phyloP scores from a whole-genome alignment of 2,888 invertebrate genomes.

The Sarcophaga carnaria region DNA sequence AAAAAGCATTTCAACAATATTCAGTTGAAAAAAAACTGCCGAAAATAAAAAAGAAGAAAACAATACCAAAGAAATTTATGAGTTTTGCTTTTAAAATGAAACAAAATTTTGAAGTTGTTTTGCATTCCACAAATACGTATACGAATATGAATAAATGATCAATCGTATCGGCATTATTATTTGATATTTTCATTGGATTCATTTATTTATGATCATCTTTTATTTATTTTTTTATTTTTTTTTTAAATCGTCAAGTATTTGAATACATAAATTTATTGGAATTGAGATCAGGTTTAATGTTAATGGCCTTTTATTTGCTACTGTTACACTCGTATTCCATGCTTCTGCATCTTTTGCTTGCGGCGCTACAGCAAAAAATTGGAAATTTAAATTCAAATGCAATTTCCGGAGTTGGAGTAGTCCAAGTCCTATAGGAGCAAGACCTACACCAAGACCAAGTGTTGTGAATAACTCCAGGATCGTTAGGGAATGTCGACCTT shows the following conservation, averaged over 20 bases:
- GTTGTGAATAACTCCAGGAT: no score
- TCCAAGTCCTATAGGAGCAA: no score
- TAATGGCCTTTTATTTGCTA: constrained; percentile 46
- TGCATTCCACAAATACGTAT: constrained; percentile 37
- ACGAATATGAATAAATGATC: constrained; percentile 54
- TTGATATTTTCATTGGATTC: constrained; percentile 55
- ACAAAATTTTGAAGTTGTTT: constrained; percentile 50
- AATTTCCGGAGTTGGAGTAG: neutral
- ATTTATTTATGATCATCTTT: neutral
- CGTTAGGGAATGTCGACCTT: no score
- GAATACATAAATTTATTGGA: neutral
- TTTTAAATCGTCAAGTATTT: neutral
- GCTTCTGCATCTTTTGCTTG: constrained; percentile 17
- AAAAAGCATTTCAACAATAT: constrained; percentile 8
- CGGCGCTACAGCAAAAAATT: neutral
- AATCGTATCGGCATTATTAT: constrained; percentile 57
- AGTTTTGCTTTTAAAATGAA: constrained; percentile 23
- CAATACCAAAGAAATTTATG: constrained; percentile 38
- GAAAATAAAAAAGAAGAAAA: constrained; percentile 33
- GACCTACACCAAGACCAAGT: no score
- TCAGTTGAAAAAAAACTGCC: constrained; percentile 21
- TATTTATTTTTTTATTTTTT: neutral
- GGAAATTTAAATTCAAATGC: neutral
- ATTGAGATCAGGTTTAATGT: constrained; percentile 59
- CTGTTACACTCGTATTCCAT: constrained; percentile 23